Conservation (phyloP, 1,140 invertebrate genomes). For the Wasmannia auropunctata region DNA sequence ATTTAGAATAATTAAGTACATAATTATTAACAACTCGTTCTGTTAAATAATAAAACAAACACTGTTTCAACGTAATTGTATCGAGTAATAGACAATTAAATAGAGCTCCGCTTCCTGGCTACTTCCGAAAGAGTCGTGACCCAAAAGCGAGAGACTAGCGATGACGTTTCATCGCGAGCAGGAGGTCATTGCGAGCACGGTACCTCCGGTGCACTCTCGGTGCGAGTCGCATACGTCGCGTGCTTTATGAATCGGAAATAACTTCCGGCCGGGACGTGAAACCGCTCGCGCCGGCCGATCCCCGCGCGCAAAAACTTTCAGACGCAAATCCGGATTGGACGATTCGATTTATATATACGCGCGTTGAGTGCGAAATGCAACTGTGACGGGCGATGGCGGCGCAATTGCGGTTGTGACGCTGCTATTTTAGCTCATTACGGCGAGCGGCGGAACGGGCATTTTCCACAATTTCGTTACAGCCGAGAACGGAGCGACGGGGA, state of each 20-base stretch:
- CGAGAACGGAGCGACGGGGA: background rate
- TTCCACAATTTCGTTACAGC: conserved; percentile 3
- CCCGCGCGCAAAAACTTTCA: background rate
- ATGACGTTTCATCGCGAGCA: background rate
- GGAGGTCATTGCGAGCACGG: too few species aligned
- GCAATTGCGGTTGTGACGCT: background rate
- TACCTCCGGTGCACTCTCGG: background rate
- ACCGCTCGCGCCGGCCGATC: background rate
- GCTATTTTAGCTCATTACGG: conserved; percentile 44
- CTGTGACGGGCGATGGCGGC: too few species aligned
- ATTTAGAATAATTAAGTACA: background rate
- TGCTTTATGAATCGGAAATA: conserved; percentile 22
- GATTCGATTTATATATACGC: conserved; percentile 20
- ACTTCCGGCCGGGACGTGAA: background rate
- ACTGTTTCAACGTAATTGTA: background rate
- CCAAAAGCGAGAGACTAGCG: background rate
- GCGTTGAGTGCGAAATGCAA: conserved; percentile 17
- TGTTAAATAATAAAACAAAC: background rate
- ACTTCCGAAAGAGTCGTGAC: background rate
- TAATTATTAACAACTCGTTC: background rate
- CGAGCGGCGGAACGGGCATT: background rate
- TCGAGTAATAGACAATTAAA: background rate
- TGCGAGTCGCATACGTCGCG: background rate
- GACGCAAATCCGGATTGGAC: background rate
- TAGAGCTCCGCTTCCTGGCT: background rate